Evolutionary conservation across 2,888 invertebrate genomes (phyloP), one percentile per base, ranked within the genome.

Genomic region (Hyposoter dolosus): DNA sequence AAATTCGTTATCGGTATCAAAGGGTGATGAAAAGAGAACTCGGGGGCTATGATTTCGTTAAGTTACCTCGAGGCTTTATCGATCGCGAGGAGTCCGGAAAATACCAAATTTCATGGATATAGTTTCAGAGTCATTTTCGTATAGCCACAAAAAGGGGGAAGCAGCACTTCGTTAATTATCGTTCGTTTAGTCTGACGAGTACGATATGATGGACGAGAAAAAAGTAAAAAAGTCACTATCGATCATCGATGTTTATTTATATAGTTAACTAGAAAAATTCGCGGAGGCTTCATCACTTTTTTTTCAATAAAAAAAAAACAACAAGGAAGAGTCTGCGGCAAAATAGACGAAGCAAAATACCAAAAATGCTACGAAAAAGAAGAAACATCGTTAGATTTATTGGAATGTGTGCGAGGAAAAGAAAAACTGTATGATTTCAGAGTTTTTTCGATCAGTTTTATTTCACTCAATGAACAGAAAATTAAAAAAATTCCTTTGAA

Each of bases 1-100:
- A 84, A 84, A 80, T 84, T 71, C 53, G 53, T 66, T 65, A 77
- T 50, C 40, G 35, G 23, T 68, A 32, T 66, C 78, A 50, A 68
- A 78, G 60, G 60, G 60, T 45, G 75, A 75, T 63, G 60, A 74
- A 75, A 75, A 60, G 60, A 60, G 78, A 50, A 40, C 77, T 68
- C 40, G 43, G 40, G 28, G 43, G 35, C 23, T 60, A 60, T 56
- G 43, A 68, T 68, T 66, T 43, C 43, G 40, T 84, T 84, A 84
- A 17, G 35, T 50, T 23, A 60, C 40, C 43, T 60, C 60, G 60
- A 56, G 23, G 40, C 43, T 75, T 63, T 23, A 75, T 63, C 10
- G 43, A 63, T 75, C 45, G 40, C 23, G 43, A 19, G 23, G 19
- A 3, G 12, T 45, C 35, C 72, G 32, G 3, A 23, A 56, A 32